phyloP scores from a whole-genome alignment of 1,140 invertebrate species.

The Dolichoris vasculosae region DNA sequence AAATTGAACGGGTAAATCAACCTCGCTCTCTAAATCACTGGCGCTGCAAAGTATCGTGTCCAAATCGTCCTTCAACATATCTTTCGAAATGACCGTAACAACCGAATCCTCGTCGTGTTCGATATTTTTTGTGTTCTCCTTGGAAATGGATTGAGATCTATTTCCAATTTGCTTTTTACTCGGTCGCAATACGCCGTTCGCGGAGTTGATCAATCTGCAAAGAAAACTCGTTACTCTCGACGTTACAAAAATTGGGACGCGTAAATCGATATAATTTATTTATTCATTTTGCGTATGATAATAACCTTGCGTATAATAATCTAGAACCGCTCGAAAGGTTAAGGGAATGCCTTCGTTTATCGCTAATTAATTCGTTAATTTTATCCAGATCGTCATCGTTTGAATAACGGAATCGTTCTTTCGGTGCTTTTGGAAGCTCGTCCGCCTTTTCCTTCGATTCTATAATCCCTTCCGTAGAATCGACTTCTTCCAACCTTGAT shows the following conservation, averaged over 20 bases:
- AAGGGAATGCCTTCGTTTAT: background rate
- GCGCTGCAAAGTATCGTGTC: background rate
- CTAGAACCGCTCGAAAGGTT: slow-evolving; percentile 57
- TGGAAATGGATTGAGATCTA: slow-evolving; percentile 34
- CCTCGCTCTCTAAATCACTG: slow-evolving; percentile 44
- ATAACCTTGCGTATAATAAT: slow-evolving; percentile 59
- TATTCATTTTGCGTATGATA: slow-evolving; percentile 56
- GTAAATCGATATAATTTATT: background rate
- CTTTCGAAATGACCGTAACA: slow-evolving; percentile 40
- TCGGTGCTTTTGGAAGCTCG: slow-evolving; percentile 54
- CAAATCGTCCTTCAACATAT: background rate
- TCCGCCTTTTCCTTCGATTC: slow-evolving; percentile 39
- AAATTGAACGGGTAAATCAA: slow-evolving; percentile 35
- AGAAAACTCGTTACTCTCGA: background rate
- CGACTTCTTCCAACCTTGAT: slow-evolving; percentile 13
- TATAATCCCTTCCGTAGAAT: slow-evolving; percentile 17
- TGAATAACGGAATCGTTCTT: slow-evolving; percentile 54
- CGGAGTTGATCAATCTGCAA: slow-evolving; percentile 33
- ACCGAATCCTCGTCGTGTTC: slow-evolving; percentile 38
- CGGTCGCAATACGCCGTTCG: background rate
- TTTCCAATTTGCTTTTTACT: slow-evolving; percentile 4
- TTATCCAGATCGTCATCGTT: slow-evolving; percentile 54
- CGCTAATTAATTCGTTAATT: slow-evolving; percentile 16
- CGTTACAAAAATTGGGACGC: background rate
- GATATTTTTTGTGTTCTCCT: slow-evolving; percentile 51